A percentile compares a stretch with the other conserved stretches of the same genome.
These are phyloP conservation scores for Dermochelys coriacea DNA, from an alignment of 2,797 vertebrate species.

Conservation along the genomic window DNA sequence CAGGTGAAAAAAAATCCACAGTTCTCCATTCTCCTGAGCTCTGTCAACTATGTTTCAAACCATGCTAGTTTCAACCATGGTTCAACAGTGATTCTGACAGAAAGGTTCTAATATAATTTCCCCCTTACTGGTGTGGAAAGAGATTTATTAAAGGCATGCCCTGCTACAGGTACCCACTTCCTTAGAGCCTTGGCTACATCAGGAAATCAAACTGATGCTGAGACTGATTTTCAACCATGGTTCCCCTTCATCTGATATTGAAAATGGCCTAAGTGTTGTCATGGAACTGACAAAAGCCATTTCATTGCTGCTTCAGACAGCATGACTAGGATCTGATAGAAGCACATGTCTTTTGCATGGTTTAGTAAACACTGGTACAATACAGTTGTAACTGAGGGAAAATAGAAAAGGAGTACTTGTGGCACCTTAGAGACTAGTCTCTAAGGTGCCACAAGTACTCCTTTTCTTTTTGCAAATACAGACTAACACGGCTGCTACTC, in stretches of 20 bases:
- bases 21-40: neutral
- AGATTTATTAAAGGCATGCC: neutral
- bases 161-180: neutral
- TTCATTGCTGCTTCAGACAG: neutral
- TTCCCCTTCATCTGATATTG: neutral
- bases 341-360: no score
- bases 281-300: neutral
- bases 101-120: neutral
- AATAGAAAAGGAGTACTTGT: no score
- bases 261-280: neutral
- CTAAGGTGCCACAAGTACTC: no score
- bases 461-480: no score
- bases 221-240: neutral
- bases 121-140: neutral
- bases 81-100: neutral
- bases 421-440: no score
- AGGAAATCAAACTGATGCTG: neutral
- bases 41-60: neutral
- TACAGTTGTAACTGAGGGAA: neutral
- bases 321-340: fast-evolving
- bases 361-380: neutral
- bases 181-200: neutral
- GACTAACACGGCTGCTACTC: no score
- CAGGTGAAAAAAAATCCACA: neutral
- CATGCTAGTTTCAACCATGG: neutral